Conservation (phyloP, 2,888 invertebrate genomes). For the Conops quadrifasciatus region DNA sequence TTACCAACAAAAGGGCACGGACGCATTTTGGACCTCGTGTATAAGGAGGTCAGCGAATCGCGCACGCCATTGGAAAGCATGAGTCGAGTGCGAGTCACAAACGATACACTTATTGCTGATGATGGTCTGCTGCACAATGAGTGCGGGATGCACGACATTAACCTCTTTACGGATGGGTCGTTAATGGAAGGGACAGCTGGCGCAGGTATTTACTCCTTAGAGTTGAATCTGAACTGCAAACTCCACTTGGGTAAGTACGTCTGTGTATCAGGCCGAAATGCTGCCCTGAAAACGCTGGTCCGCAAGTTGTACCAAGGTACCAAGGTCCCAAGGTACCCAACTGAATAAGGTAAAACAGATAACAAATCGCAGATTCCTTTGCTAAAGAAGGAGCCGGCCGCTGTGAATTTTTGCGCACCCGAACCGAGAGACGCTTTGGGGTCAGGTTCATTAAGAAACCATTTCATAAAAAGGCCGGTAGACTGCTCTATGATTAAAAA, state of each 20-base stretch:
- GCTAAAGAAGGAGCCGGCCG: neutral
- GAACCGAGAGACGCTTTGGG: conserved; percentile 1
- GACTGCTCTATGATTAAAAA: neutral
- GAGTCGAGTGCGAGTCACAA: neutral
- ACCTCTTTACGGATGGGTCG: conserved; percentile 18
- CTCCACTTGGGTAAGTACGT: conserved; percentile 11
- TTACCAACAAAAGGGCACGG: neutral
- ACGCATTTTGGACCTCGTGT: neutral
- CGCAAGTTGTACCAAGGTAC: neutral
- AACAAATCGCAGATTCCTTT: neutral
- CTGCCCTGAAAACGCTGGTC: conserved; percentile 1
- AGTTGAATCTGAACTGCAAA: neutral
- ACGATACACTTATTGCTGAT: neutral
- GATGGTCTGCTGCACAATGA: neutral
- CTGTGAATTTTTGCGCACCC: conserved; percentile 1
- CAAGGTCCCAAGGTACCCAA: neutral
- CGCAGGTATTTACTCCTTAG: conserved; percentile 8
- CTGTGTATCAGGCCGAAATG: conserved; percentile 12
- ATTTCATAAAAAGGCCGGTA: neutral
- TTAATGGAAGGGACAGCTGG: conserved; percentile 15
- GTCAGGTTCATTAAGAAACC: conserved; percentile 6
- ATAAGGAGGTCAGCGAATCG: neutral
- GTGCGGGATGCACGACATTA: conserved; percentile 5
- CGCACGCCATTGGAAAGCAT: neutral
- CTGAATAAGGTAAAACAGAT: neutral